These are phyloP conservation scores for Odontamblyopus rebecca DNA, from an alignment of 2,797 vertebrate species.

Conservation along the genomic window DNA sequence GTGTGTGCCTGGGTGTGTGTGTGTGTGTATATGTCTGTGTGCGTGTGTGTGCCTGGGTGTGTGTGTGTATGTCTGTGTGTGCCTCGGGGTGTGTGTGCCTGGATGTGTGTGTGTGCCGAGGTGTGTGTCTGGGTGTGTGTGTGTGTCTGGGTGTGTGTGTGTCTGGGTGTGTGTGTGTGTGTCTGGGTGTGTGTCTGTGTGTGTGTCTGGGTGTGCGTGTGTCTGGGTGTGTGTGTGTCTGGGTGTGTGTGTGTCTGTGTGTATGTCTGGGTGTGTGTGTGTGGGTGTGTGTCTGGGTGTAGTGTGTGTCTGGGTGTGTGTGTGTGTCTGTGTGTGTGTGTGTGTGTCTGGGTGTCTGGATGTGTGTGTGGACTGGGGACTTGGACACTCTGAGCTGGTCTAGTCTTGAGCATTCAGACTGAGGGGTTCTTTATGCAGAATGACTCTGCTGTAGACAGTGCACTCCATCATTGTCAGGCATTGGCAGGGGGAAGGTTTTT, in stretches of 20 bases:
- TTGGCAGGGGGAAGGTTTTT: conserved; percentile 38
- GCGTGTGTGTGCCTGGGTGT: conserved; percentile 52
- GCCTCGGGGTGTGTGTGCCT: too few relatives aligned
- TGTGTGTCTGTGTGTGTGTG: too few relatives aligned
- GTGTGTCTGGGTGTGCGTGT: background rate
- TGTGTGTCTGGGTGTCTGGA: conserved; percentile 47
- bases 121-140: conserved; percentile 46
- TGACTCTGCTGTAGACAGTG: conserved; percentile 24
- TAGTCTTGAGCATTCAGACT: conserved; percentile 16
- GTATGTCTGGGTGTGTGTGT: conserved; percentile 49
- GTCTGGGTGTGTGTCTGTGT: conserved; percentile 49
- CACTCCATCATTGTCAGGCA: conserved; percentile 44
- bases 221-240: conserved; percentile 52
- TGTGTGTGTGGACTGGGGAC: conserved; percentile 43
- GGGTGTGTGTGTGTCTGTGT: conserved; percentile 45
- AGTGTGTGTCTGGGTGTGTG: conserved; percentile 42
- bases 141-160: background rate
- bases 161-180: conserved; percentile 50
- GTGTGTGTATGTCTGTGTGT: conserved; percentile 12
- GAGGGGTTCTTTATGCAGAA: conserved; percentile 10
- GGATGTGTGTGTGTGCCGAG: conserved; percentile 48
- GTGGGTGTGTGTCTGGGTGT: conserved; percentile 51
- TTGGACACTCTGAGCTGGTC: conserved; percentile 36
- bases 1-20: background rate
- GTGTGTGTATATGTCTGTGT: background rate